These are phyloP conservation scores for Peribatodes rhomboidaria DNA, from an alignment of 2,888 invertebrate species.

Conservation along the genomic window DNA sequence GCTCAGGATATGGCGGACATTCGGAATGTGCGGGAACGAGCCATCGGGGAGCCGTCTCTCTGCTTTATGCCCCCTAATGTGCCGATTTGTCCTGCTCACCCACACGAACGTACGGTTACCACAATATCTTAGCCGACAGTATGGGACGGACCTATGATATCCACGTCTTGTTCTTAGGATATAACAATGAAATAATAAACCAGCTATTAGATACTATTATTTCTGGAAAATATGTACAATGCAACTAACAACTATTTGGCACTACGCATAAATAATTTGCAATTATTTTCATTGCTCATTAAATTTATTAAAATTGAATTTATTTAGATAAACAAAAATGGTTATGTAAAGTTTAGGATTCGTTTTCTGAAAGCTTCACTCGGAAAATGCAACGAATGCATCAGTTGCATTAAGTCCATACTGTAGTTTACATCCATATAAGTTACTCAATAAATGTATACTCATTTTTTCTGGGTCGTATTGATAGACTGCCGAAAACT, in stretches of 20 bases:
- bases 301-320: no score
- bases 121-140: constrained; percentile 26
- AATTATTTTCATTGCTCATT: no score
- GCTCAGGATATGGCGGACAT: constrained; percentile 55
- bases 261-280: no score
- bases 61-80: constrained; percentile 67
- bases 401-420: constrained; percentile 1
- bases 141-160: constrained; percentile 6
- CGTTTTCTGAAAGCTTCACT: no score
- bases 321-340: no score
- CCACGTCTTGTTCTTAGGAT: neutral
- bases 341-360: no score
- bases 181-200: no score
- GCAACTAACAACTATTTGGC: no score
- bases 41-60: constrained; percentile 62
- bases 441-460: constrained; percentile 12
- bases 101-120: constrained; percentile 32
- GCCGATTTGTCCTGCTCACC: constrained; percentile 49
- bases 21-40: constrained; percentile 54
- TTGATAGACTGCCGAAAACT: constrained; percentile 21
- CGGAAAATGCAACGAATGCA: neutral
- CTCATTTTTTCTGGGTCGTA: constrained; percentile 9
- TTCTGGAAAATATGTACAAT: no score
- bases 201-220: no score
- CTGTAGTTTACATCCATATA: neutral